Evolutionary conservation across 2,888 invertebrate species (phyloP).

Genomic region (Hylaea fasciaria): DNA sequence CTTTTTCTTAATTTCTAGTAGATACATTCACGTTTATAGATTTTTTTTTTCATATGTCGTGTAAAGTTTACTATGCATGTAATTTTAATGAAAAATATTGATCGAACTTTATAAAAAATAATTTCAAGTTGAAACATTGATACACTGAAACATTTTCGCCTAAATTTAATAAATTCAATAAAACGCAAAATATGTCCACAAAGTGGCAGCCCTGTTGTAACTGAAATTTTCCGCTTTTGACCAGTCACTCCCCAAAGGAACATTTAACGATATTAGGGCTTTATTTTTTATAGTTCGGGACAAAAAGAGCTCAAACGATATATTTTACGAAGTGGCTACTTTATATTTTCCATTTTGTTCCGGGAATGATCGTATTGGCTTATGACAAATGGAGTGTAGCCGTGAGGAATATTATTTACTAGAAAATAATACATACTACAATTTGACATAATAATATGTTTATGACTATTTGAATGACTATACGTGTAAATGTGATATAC

Average conservation of each 20-base stretch:
- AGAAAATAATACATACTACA: background rate
- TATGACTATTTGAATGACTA: too few species aligned
- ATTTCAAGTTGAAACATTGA: too few species aligned
- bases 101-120: too few species aligned
- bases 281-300: slow-evolving; percentile 84
- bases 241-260: slow-evolving; percentile 83
- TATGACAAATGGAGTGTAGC: slow-evolving; percentile 13
- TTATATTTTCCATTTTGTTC: slow-evolving; percentile 58
- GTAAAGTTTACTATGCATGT: too few species aligned
- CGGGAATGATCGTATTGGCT: slow-evolving; percentile 60
- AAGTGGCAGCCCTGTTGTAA: slow-evolving; percentile 61
- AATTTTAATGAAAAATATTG: too few species aligned
- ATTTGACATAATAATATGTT: too few species aligned
- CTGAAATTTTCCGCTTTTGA: slow-evolving; percentile 69
- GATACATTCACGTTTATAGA: too few species aligned
- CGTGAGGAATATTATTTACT: background rate
- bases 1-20: too few species aligned
- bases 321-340: slow-evolving; percentile 75
- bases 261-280: slow-evolving; percentile 84
- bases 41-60: too few species aligned
- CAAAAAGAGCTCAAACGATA: slow-evolving; percentile 76
- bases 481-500: too few species aligned
- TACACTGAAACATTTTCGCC: background rate
- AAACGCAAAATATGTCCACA: background rate
- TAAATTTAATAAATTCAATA: background rate